A percentile compares a stretch with the other conserved stretches of the same genome.
Evolutionary conservation across 2,797 vertebrate species (phyloP).

Genomic region (Chiloscyllium punctatum): DNA sequence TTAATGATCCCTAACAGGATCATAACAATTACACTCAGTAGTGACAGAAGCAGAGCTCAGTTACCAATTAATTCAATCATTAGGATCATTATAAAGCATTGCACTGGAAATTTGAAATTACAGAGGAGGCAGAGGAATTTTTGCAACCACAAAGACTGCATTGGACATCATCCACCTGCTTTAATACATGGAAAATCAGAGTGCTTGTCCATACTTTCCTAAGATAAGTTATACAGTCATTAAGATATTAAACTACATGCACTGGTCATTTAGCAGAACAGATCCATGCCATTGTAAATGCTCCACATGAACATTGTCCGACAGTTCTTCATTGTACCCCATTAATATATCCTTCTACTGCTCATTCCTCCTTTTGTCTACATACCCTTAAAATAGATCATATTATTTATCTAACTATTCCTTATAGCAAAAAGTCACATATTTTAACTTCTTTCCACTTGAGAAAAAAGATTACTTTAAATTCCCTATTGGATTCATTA

Average conservation of each 20-base stretch:
- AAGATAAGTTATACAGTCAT: too few species aligned
- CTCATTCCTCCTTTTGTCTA: background rate
- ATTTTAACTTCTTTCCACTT: too few species aligned
- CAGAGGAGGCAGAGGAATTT: background rate
- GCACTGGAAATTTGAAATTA: background rate
- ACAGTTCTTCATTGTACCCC: background rate
- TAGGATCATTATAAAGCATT: too few species aligned
- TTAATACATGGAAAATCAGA: background rate
- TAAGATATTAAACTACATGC: too few species aligned
- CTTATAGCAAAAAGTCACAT: too few species aligned
- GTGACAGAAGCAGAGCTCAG: background rate
- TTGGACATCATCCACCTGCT: background rate
- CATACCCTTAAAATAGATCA: too few species aligned
- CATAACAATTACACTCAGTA: background rate
- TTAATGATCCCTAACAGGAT: too few species aligned
- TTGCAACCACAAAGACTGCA: background rate
- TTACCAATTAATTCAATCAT: background rate
- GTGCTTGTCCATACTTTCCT: too few species aligned
- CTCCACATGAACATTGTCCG: too few species aligned
- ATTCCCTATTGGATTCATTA: too few species aligned
- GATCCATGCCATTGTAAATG: background rate
- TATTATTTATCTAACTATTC: too few species aligned
- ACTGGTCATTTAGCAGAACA: background rate
- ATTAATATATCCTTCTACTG: background rate
- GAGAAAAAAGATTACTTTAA: too few species aligned